Evolutionary conservation across 2,888 invertebrate genomes (phyloP), one percentile per base, ranked within the genome.

Genomic region (Muscina levida): DNA sequence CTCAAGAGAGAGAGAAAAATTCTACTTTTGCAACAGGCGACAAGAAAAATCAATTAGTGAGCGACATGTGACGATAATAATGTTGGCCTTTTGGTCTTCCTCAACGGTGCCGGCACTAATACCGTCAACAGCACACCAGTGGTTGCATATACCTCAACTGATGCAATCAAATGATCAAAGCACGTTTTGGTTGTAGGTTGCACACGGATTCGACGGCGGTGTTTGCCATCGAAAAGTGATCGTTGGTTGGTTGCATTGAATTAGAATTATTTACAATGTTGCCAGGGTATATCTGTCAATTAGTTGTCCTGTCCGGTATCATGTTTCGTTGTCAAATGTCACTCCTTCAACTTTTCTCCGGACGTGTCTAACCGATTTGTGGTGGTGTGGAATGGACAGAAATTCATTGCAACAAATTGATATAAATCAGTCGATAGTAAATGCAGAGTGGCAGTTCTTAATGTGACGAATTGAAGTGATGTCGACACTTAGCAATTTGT

Each of bases 1-100:
- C 72, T 72, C 79, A 31, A 31, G 72, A 74, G 57, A 77, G 77
- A 75, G 62, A n/a, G 62, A 62, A 62, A 81, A 81, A 77, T 77
- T 77, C 77, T 72, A 48, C 76, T 72, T 31, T 70, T 67, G 70
- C 67, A 80, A 82, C 87, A 87, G 88, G 88, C 88, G 89, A 90
- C 90, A 90, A 89, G 90, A 89, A 90, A 90, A 90, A 90, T 90
- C 90, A 90, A 90, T 90, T 90, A 90, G 89, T 87, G 89, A 88
- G 88, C 89, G 89, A 89, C 90, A 89, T 90, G 86, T 89, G 90
- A 88, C 88, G 90, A 90, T 89, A 89, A 89, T 89, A 89, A 87
- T 87, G 87, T 81, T 77, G 62, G 62, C 87, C 87, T 39, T 62
- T 24, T 62, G 39, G 42, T 62, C 62, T 51, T 67, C 67, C 67